Evolutionary conservation across 2,888 invertebrate species (phyloP), one percentile per base, ranked within the genome.

Genomic region (Linyphia triangularis): DNA sequence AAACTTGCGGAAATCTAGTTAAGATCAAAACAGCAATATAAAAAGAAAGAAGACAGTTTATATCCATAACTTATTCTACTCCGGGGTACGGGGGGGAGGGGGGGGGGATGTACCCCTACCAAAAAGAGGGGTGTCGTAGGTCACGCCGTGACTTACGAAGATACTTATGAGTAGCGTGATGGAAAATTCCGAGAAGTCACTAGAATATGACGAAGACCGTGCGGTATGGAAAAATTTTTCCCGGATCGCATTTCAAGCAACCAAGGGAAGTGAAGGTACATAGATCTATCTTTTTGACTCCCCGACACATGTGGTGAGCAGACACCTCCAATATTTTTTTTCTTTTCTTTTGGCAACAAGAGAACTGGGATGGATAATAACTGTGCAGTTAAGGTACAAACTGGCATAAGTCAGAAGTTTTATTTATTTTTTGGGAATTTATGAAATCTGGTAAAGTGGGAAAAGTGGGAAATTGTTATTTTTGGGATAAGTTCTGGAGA

Each of bases 251-350:
- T 22, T 65, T 75, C 57, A 43, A 26, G 16, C 30, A 19, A 13
- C 16, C 24, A 26, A 16, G 75, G 69, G 33, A 40, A 28, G 59
- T 24, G 19, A 6, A 19, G 69, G 40, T 26, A 61, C 82, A 72
- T 63, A 69, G 73, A 81, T 73, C 79, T 75, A 33, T 75, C 81
- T 88, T 88, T 88, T 69, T 72, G 65, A 72, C 59, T 59, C 40
- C 43, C 65, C 72, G 19, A 37, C 86, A 88, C 86, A 88, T 88
- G 81, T 88, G 81, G 81, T 61, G 22, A 33, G 81, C 86, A 88
- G 86, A 81, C 81, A 88, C 69, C 59, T 82, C 33, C 19, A 16
- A 10, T 81, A 37, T 73, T 88, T 30, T 75, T 86, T 86, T 57
- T 51, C 26, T 40, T 63, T 85, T 59, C 28, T 59, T 61, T 65